These are phyloP conservation scores for Pygocentrus nattereri DNA, from an alignment of 2,797 vertebrate genomes.

Conservation along the genomic window DNA sequence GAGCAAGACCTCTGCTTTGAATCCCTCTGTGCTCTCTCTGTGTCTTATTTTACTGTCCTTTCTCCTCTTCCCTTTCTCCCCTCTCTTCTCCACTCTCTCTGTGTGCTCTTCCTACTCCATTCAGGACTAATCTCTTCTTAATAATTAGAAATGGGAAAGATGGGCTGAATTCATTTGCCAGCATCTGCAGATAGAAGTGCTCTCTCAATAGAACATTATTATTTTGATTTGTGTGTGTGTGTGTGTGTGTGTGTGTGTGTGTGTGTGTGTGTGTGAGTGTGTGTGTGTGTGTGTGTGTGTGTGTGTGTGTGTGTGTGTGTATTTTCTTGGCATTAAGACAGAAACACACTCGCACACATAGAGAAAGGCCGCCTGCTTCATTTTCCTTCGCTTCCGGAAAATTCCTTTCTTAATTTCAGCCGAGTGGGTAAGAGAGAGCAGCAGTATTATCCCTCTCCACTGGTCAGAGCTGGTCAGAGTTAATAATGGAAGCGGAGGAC, in stretches of 20 bases:
- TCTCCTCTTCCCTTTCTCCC: background rate
- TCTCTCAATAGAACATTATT: constrained; percentile 23
- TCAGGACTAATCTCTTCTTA: constrained; percentile 12
- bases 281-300: background rate
- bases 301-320: background rate
- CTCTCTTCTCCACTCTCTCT: background rate
- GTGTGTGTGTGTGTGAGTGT: constrained; percentile 1
- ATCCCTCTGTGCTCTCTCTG: background rate
- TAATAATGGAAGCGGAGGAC: constrained; percentile 52
- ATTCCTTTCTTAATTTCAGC: constrained; percentile 53
- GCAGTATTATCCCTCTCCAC: constrained; percentile 43
- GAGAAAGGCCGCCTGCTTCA: constrained; percentile 9
- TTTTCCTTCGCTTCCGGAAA: constrained; percentile 40
- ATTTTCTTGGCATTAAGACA: background rate
- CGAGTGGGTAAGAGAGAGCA: constrained; percentile 25
- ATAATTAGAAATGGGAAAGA: constrained; percentile 32
- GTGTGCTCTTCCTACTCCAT: background rate
- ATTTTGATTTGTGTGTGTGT: constrained; percentile 10
- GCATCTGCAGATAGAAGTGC: constrained; percentile 20
- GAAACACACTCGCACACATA: constrained; percentile 7
- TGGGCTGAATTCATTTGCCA: constrained; percentile 17
- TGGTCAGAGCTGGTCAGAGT: constrained; percentile 35
- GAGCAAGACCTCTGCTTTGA: constrained; percentile 20
- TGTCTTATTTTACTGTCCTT: background rate
- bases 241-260: background rate